Conservation (phyloP, 2,113 vertebrate species). For the Spea multiplicata region DNA sequence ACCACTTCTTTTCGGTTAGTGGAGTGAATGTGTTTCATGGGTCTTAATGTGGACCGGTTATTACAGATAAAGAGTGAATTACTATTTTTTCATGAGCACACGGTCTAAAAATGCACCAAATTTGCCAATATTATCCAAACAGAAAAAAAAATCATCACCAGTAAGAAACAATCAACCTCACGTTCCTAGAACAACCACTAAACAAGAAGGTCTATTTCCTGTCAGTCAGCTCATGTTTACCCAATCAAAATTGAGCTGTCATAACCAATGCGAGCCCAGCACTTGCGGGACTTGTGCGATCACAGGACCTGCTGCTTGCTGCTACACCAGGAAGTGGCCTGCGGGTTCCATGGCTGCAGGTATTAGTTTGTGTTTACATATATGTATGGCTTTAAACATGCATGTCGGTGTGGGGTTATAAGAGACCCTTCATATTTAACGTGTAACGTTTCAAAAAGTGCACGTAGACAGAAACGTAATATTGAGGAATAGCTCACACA, state of each 20-base stretch:
- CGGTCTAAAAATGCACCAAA: no score
- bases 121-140: no score
- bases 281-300: neutral
- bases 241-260: neutral
- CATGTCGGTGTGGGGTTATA: neutral
- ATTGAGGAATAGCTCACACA: no score
- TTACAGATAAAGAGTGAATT: no score
- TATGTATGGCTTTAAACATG: neutral
- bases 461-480: neutral
- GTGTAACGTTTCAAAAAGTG: neutral
- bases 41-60: no score
- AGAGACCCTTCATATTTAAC: neutral
- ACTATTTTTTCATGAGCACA: no score
- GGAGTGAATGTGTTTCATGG: no score
- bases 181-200: no score
- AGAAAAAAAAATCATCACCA: no score
- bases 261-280: neutral
- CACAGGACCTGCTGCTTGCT: conserved; percentile 3
- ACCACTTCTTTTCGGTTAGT: no score
- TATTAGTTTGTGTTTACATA: neutral
- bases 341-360: conserved; percentile 33
- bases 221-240: neutral
- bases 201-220: neutral
- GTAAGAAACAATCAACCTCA: no score
- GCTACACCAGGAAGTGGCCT: neutral